Conservation (phyloP, 2,797 vertebrate species). For the Galaxias olidus region DNA sequence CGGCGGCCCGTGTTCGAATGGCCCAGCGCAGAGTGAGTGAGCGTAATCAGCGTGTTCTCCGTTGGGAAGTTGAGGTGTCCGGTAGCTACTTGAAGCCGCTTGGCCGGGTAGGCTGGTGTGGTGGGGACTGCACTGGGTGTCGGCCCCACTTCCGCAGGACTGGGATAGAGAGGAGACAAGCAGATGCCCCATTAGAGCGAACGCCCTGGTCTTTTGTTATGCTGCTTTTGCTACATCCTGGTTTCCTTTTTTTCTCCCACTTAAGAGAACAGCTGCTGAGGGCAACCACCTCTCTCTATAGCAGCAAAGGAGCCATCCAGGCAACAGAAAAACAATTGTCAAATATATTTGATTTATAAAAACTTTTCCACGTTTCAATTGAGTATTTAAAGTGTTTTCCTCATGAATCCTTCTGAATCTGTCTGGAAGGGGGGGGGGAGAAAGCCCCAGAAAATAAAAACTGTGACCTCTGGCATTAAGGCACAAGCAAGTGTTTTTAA, state of each 20-base stretch:
- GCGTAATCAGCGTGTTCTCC: conserved; percentile 73
- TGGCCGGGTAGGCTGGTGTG: conserved; percentile 51
- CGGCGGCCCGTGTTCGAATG: conserved; percentile 54
- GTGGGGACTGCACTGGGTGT: conserved; percentile 32
- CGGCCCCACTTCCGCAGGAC: not conserved
- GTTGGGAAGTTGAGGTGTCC: conserved; percentile 59
- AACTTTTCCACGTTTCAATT: not conserved
- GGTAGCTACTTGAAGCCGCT: conserved; percentile 54
- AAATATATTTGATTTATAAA: conserved; percentile 1
- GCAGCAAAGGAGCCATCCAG: not conserved
- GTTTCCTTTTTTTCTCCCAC: conserved; percentile 47
- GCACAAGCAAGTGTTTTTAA: conserved; percentile 72
- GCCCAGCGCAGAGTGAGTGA: conserved; percentile 52
- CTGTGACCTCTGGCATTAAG: conserved; percentile 64
- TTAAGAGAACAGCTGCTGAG: conserved; percentile 54
- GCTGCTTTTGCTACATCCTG: conserved; percentile 38
- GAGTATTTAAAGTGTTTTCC: not conserved
- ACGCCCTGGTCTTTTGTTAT: conserved; percentile 65
- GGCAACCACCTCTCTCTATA: conserved; percentile 24
- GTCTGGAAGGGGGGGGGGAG: not conserved
- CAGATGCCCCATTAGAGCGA: conserved; percentile 69
- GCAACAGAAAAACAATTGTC: not conserved
- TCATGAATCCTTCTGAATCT: not conserved
- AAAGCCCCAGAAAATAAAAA: conserved; percentile 17
- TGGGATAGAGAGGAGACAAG: conserved; percentile 30